These are phyloP conservation scores for Misgurnus anguillicaudatus DNA, from an alignment of 2,113 vertebrate genomes.

Conservation along the genomic window DNA sequence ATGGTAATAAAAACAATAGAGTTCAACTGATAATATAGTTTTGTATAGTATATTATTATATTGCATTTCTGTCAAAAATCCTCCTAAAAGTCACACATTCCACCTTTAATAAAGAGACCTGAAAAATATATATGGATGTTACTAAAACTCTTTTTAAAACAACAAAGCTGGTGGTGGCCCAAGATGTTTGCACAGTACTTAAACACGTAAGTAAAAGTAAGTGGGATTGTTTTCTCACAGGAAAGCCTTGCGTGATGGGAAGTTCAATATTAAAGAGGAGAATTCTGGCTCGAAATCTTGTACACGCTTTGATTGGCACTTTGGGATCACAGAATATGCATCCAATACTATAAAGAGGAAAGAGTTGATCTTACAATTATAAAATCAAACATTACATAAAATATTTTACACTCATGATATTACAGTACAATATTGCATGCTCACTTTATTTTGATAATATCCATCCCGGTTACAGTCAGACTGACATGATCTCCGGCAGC, in stretches of 20 bases:
- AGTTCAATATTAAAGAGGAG: constrained; percentile 96
- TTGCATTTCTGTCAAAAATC: too few relatives aligned
- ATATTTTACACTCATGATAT: neutral
- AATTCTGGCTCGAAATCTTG: constrained; percentile 89
- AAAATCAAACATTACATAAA: neutral
- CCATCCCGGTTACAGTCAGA: constrained; percentile 96
- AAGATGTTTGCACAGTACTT: too few relatives aligned
- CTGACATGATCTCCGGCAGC: constrained; percentile 96
- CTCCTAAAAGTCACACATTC: too few relatives aligned
- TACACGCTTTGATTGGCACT: constrained; percentile 88
- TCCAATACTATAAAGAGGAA: constrained; percentile 78
- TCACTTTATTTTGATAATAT: constrained; percentile 99
- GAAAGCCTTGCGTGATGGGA: constrained; percentile 95
- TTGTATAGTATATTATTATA: too few relatives aligned
- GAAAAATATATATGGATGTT: too few relatives aligned
- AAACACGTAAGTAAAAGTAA: too few relatives aligned
- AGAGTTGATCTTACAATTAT: neutral
- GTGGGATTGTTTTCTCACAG: constrained; percentile 77
- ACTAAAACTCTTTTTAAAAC: too few relatives aligned
- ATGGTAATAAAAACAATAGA: too few relatives aligned
- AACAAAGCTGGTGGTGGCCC: too few relatives aligned
- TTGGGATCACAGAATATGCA: constrained; percentile 92
- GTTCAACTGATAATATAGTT: too few relatives aligned
- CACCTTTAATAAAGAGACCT: too few relatives aligned
- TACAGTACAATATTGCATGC: constrained; percentile 49